A percentile compares a stretch with the other conserved stretches of the same genome.
These are phyloP conservation scores for Orthonevra nobilis DNA, from an alignment of 2,888 invertebrate species.

Conservation along the genomic window DNA sequence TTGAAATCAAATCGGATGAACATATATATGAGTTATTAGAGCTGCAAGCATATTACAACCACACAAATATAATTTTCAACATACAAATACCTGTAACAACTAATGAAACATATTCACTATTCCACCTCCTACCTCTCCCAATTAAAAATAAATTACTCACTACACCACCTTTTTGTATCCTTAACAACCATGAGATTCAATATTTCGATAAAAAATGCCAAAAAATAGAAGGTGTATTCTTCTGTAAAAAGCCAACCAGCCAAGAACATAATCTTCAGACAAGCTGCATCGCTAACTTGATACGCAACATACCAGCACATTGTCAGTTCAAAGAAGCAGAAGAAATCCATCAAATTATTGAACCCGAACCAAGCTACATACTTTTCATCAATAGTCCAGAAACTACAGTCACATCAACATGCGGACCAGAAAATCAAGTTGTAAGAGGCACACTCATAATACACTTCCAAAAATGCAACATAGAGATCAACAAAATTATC, in stretches of 20 bases:
- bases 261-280: constrained; percentile 13
- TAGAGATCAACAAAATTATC: constrained; percentile 5
- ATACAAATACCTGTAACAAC: too few relatives aligned
- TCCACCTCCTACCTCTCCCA: too few relatives aligned
- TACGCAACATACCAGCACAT: constrained; percentile 27
- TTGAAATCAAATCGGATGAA: too few relatives aligned
- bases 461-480: constrained; percentile 7
- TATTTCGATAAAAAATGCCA: constrained; percentile 21
- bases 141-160: too few relatives aligned
- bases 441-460: constrained; percentile 16
- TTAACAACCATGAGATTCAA: constrained; percentile 29
- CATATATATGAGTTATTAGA: too few relatives aligned
- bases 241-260: background rate
- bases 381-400: constrained; percentile 21
- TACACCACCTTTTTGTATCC: too few relatives aligned
- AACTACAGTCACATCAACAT: constrained; percentile 13
- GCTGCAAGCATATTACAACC: too few relatives aligned
- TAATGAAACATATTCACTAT: too few relatives aligned
- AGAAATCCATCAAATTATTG: background rate
- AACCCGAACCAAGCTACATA: constrained; percentile 39
- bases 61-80: too few relatives aligned
- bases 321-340: constrained; percentile 22
- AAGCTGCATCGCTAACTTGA: constrained; percentile 14
- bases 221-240: constrained; percentile 32
- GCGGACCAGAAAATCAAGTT: background rate